Base-by-base conservation (phyloP, 1,140 invertebrate species). In the Heliothis virescens region DNA sequence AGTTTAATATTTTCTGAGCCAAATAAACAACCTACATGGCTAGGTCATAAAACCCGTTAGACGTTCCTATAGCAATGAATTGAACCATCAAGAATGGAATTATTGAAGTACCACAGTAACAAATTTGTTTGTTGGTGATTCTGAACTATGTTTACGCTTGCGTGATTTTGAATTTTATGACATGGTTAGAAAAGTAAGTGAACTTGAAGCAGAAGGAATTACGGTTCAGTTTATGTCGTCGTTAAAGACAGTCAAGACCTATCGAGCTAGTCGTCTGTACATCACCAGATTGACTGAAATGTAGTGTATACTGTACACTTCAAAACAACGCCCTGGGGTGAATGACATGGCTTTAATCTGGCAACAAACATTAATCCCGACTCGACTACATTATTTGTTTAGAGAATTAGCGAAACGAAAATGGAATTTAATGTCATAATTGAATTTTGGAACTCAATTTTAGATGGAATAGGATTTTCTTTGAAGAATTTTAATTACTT, bases 161-260 rank as follows among this genome's bases (percentile, higher is more conserved):
- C 62, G 11, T 47, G 29, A 67, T 78, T 59, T 69, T 57, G n/a
- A 67, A 48, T 50, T 57, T 69, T 57, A 69, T 59, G 1, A 48
- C 75, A 41, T 41, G 12, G 52, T 63, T 13, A 63, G 50, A 65
- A 21, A 55, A 78, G 34, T 34, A n/a, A 60, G 72, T 55, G 53
- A 41, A 52, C 48, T 77, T 48, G 60, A 65, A 12, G 21, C 34
- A 41, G 26, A 13, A 53, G 57, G 41, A 21, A 62, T 75, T 62
- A 77, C 53, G 48, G 60, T 34, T 59, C 52, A 57, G 26, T 73
- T 77, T 77, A 77, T 55, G 60, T 53, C 12, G 60, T 77, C 74
- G 48, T 77, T 77, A 77, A 65, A 52, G 60, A 52, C 74, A 77
- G 47, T 53, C 60, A 76, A 12, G 60, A 53, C 26, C 57, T 52